Conservation (phyloP, 1,140 invertebrate species). For the roundworm (Caenorhabditis elegans) region DNA sequence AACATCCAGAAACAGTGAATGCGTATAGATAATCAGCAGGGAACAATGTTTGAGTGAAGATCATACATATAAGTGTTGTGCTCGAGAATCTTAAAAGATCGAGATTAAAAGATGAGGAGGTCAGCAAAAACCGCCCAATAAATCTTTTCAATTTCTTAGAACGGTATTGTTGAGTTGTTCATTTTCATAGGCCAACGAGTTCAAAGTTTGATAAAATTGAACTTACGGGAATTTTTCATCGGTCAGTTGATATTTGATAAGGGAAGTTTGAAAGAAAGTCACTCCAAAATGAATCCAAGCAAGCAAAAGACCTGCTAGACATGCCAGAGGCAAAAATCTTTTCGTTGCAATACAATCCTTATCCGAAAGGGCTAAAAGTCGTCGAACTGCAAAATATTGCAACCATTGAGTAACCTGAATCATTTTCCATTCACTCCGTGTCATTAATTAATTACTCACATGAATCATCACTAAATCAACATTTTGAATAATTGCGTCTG, state of each 20-base stretch:
- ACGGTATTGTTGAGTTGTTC: too few species aligned
- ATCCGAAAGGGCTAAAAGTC: constrained; percentile 59
- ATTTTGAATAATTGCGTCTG: constrained; percentile 37
- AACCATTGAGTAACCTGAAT: constrained; percentile 61
- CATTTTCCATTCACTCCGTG: not conserved
- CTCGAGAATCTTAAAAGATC: constrained; percentile 52
- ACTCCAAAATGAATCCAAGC: constrained; percentile 58
- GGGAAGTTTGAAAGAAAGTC: constrained; percentile 62
- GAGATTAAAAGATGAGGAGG: too few species aligned
- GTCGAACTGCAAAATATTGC: constrained; percentile 60
- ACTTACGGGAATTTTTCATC: constrained; percentile 53
- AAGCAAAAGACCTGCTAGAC: constrained; percentile 17
- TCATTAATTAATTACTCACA: not conserved
- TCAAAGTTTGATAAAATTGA: too few species aligned
- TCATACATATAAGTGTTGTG: constrained; percentile 61
- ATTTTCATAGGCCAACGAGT: too few species aligned
- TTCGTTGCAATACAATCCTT: constrained; percentile 55
- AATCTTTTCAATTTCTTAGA: too few species aligned
- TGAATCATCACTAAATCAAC: not conserved
- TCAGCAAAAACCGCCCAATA: too few species aligned
- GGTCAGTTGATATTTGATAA: constrained; percentile 64
- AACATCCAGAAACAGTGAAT: constrained; percentile 63
- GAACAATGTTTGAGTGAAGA: constrained; percentile 66
- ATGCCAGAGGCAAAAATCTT: constrained; percentile 53
- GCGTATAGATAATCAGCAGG: constrained; percentile 64